Conservation (phyloP, 2,113 vertebrate genomes). For the Oceanites oceanicus region DNA sequence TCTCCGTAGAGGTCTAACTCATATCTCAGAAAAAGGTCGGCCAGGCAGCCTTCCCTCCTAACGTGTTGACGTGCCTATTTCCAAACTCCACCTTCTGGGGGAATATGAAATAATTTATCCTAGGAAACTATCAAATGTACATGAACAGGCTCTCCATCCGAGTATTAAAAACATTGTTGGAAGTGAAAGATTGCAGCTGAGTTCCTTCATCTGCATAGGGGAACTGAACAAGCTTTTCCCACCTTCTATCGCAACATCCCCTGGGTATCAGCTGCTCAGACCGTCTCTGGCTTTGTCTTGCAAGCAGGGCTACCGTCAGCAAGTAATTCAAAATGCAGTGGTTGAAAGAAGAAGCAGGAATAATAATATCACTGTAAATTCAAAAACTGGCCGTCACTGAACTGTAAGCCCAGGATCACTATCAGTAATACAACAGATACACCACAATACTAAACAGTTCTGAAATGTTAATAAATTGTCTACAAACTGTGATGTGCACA, state of each 20-base stretch:
- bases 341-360: background rate
- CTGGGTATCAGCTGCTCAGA: background rate
- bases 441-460: background rate
- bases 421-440: background rate
- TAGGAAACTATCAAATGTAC: background rate
- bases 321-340: background rate
- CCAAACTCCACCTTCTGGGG: background rate
- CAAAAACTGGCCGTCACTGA: background rate
- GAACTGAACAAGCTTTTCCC: background rate
- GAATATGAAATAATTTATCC: background rate
- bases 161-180: background rate
- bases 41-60: background rate
- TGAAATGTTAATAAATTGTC: background rate
- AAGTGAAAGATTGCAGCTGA: background rate
- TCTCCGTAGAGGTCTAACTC: background rate
- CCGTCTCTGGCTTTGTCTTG: background rate
- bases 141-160: background rate
- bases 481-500: background rate
- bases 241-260: background rate
- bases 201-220: background rate
- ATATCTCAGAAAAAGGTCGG: background rate
- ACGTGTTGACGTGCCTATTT: background rate
- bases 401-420: background rate
- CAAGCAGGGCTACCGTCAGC: background rate
- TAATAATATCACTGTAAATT: background rate